Evolutionary conservation across 1,140 invertebrate genomes (phyloP).

Genomic region (Drosophila rufa): DNA sequence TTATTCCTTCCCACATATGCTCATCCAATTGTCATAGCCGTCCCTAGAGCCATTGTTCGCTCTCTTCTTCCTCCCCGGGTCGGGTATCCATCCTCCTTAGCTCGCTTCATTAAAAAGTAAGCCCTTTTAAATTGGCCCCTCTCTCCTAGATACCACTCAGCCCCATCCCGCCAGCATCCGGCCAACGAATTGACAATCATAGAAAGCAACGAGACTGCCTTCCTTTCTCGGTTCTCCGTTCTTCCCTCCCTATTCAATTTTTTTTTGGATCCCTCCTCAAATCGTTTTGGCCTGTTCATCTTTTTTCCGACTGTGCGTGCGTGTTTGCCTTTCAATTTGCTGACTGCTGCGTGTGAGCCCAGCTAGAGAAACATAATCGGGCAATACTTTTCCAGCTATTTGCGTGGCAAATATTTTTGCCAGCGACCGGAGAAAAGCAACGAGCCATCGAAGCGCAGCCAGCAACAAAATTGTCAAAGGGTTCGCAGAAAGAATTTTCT

Average conservation of each 20-base stretch:
- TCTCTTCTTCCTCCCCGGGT: slow-evolving; percentile 11
- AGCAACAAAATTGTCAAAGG: slow-evolving; percentile 72
- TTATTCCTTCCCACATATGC: slow-evolving; percentile 39
- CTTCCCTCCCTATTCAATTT: slow-evolving; percentile 19
- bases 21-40: slow-evolving; percentile 41
- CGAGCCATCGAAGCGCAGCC: slow-evolving; percentile 53
- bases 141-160: slow-evolving; percentile 7
- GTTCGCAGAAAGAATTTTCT: slow-evolving; percentile 28
- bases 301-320: slow-evolving; percentile 31
- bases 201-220: slow-evolving; percentile 47
- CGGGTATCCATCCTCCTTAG: slow-evolving; percentile 39
- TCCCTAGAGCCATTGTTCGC: slow-evolving; percentile 25
- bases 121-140: slow-evolving; percentile 77
- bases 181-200: slow-evolving; percentile 74
- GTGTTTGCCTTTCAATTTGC: slow-evolving; percentile 73
- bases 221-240: slow-evolving; percentile 31
- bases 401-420: slow-evolving; percentile 69
- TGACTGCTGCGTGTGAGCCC: slow-evolving; percentile 64
- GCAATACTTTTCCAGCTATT: slow-evolving; percentile 69
- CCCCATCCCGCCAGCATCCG: slow-evolving; percentile 30
- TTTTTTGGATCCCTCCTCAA: slow-evolving; percentile 54
- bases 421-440: slow-evolving; percentile 39
- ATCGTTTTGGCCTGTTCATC: slow-evolving; percentile 60
- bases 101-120: slow-evolving; percentile 80
- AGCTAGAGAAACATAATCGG: slow-evolving; percentile 74